Base-by-base conservation (phyloP, 2,797 vertebrate genomes). In the Gallinago solitaria region DNA sequence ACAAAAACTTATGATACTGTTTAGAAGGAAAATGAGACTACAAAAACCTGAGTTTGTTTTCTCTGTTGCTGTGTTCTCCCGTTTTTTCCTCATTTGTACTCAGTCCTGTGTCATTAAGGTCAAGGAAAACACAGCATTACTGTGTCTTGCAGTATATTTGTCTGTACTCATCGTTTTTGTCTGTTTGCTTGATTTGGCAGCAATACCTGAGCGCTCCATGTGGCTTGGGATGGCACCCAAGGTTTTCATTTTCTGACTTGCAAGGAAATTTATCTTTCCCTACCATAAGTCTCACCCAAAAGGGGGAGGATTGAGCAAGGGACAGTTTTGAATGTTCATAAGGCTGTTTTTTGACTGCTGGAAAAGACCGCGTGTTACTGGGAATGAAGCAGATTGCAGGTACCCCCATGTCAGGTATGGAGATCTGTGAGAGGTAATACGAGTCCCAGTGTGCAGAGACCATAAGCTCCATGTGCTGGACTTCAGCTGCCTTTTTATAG, bases 321-420 rank as follows among this genome's bases (percentile, higher is more conserved):
- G 25, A 7, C 21, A 37, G 30, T 79, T 87, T 33, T 70, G 9
- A 12, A 75, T 50, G 61, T 47, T 89, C 2, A 1, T 48, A 28
- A 61, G 47, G 4, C 27, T 85, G 0, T 1, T 65, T 82, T 94
- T 47, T 83, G 32, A 19, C 19, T 64, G 25, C 73, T 86, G 47
- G 33, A 16, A 69, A 43, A 90, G 16, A 4, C 20, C 83, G 10
- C 33, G 3, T 76, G 16, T 39, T 47, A 28, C 0, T 86, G 70
- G 70, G 47, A 76, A 32, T 47, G 41, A 35, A 65, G 77, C 14
- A 11, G 48, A 14, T 56, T 43, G 23, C n/a, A n/a, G n/a, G 47
- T 59, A 39, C 32, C 8, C 5, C 0, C 1, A 0, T 47, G 48
- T 89, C 35, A 21, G 11, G 7, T 39, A 2, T 0, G 18, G 33